Base-by-base conservation (phyloP, 2,888 invertebrate species). In the Crematogaster levior region DNA sequence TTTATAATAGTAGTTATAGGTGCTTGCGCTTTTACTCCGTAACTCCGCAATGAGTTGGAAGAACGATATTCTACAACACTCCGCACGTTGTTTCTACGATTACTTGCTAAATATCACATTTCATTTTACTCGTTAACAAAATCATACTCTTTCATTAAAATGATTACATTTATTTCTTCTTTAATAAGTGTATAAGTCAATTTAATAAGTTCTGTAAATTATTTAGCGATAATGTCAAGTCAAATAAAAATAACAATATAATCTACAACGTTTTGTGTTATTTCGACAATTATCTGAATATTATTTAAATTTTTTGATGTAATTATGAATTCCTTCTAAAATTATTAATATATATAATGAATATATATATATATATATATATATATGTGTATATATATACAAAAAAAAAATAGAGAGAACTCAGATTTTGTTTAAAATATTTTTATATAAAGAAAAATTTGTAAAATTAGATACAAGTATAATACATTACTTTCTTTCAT, bases 1-100 rank as follows among this genome's bases (percentile, higher is more conserved):
- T 79, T 79, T 70, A 53, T 58, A 58, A 79, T 72, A 56, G 56
- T 34, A 63, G 37, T 74, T 75, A 63, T 51, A 63, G 34, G 24
- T 24, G 21, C 37, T 61, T 46, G 48, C 9, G 63, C 74, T 61
- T 74, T 74, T 63, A 34, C 34, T 48, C 34, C 7, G 24, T 24
- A 48, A 63, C 21, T 63, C 24, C 34, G 43, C 74, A 48, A 63
- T 63, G 48, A 74, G 48, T 61, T 34, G 18, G 18, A 46, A 61
- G 43, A 74, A 63, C 24, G 24, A 63, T 63, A 37, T 24, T 63
- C 48, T 48, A 61, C 34, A 61, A 74, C 40, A 70, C 56, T 56
- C 21, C 34, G 7, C 18, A 15, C 24, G 7, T n/a, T 63, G 12
- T 61, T 73, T 46, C 21, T 34, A 15, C 21, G 7, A 48, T 74